These are phyloP conservation scores for Apostichopus parvimensis DNA, from an alignment of 35 echinoderm and acorn worm genomes.

Conservation along the genomic window DNA sequence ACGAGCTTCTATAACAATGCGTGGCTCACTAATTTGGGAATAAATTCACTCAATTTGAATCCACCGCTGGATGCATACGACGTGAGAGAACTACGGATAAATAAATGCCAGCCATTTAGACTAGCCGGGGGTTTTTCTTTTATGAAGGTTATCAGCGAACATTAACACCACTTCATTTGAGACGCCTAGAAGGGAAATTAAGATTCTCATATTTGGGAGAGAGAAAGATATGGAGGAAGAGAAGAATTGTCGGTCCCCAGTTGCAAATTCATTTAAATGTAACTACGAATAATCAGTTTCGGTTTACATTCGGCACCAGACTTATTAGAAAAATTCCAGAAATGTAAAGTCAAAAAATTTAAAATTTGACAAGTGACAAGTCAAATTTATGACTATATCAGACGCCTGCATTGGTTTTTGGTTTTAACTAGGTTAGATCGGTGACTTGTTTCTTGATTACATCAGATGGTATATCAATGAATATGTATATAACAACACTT, in stretches of 20 bases:
- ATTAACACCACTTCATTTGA: conserved; percentile 41
- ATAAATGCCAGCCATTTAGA: conserved; percentile 16
- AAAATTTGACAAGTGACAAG: neutral
- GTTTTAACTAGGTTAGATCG: neutral
- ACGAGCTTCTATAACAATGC: conserved; percentile 10
- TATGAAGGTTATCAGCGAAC: conserved; percentile 34
- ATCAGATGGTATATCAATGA: neutral
- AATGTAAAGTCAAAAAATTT: neutral
- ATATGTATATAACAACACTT: too few species aligned
- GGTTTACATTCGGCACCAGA: neutral
- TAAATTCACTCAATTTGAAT: conserved; percentile 44
- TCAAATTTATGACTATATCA: neutral
- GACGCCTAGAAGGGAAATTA: neutral
- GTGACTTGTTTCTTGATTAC: neutral
- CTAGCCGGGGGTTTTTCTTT: neutral
- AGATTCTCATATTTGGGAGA: neutral
- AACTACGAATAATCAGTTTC: conserved; percentile 30
- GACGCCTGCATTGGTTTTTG: too few species aligned
- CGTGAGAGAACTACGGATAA: conserved; percentile 7
- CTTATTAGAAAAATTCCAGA: neutral
- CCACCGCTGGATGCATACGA: conserved; percentile 9
- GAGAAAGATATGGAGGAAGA: neutral
- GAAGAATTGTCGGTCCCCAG: neutral
- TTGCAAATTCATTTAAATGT: conserved; percentile 13
- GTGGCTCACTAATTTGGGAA: conserved; percentile 30